These are phyloP conservation scores for Notarius lentiginosus DNA, from an alignment of 2,113 vertebrate genomes.

Conservation along the genomic window DNA sequence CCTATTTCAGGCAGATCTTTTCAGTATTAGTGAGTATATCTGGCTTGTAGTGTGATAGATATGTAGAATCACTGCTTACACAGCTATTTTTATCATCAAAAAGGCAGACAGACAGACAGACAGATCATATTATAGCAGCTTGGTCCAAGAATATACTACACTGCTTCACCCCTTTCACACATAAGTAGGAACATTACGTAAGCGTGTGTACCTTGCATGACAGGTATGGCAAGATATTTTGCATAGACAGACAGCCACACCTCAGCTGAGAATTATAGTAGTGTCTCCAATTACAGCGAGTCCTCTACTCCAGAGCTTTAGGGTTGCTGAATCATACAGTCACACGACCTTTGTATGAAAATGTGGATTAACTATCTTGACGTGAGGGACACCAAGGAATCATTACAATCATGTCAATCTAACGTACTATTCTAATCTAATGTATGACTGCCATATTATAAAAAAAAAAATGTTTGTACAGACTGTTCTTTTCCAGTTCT, in stretches of 20 bases:
- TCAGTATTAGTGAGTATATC: neutral
- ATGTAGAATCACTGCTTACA: neutral
- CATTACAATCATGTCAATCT: neutral
- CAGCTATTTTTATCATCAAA: neutral
- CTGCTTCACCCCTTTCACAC: neutral
- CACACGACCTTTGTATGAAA: neutral
- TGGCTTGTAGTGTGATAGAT: neutral
- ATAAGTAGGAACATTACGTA: conserved; percentile 7
- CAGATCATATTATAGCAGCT: neutral
- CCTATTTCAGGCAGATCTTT: conserved; percentile 53
- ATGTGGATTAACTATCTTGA: neutral
- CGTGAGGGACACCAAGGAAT: neutral
- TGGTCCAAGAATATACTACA: neutral
- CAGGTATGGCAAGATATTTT: conserved; percentile 22
- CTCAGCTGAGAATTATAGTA: conserved; percentile 16
- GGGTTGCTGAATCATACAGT: neutral
- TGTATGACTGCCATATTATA: neutral
- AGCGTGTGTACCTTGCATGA: conserved; percentile 4
- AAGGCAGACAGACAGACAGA: neutral
- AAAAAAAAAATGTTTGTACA: neutral
- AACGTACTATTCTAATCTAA: neutral
- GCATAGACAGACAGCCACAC: conserved; percentile 33
- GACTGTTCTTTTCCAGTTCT: neutral
- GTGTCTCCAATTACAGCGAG: neutral
- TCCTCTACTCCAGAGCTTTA: neutral